phyloP scores from a whole-genome alignment of 2,888 invertebrate species.

The Sceliomorpha sp. region DNA sequence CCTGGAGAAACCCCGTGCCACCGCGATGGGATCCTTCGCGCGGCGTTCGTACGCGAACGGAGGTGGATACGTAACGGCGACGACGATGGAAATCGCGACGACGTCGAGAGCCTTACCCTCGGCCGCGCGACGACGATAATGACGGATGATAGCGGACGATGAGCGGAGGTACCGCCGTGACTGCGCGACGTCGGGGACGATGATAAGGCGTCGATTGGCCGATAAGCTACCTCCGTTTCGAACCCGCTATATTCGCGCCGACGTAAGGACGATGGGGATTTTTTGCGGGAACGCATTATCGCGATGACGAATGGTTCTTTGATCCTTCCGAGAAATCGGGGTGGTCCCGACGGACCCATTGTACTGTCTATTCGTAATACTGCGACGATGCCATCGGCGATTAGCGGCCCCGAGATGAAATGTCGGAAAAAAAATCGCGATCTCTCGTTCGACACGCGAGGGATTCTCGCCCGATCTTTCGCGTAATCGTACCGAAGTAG shows the following conservation, averaged over 20 bases:
- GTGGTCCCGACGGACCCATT: constrained; percentile 39
- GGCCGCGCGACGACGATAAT: constrained; percentile 43
- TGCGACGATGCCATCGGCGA: too few species aligned
- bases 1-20: too few species aligned
- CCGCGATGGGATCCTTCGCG: constrained; percentile 35
- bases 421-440: too few species aligned
- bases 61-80: too few species aligned
- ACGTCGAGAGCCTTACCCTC: constrained; percentile 15
- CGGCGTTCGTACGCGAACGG: constrained; percentile 51
- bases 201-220: constrained; percentile 42
- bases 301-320: constrained; percentile 47
- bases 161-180: constrained; percentile 43
- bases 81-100: constrained; percentile 33
- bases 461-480: too few species aligned
- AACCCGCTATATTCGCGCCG: constrained; percentile 28
- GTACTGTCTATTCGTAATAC: neutral
- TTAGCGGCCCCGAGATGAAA: too few species aligned
- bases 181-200: constrained; percentile 27
- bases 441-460: too few species aligned
- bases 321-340: constrained; percentile 30
- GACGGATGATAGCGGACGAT: constrained; percentile 51
- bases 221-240: constrained; percentile 49
- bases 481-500: too few species aligned
- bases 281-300: constrained; percentile 41
- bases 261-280: constrained; percentile 48